Conservation (phyloP, 2,888 invertebrate genomes). For the Tinea semifulvella region DNA sequence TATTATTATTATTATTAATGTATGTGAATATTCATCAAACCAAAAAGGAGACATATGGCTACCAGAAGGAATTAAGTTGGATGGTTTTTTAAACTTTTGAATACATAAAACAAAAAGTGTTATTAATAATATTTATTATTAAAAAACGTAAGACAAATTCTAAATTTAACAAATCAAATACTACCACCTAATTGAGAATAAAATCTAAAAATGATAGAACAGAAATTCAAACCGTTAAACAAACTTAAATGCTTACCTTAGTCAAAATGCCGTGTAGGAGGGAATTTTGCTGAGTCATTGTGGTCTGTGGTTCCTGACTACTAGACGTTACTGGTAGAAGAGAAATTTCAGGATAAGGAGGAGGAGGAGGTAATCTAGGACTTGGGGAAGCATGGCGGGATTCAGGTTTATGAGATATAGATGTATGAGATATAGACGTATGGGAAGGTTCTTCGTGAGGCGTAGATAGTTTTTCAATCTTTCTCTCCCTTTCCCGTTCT, state of each 20-base stretch:
- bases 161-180: no score
- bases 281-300: slow-evolving; percentile 64
- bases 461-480: slow-evolving; percentile 17
- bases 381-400: slow-evolving; percentile 35
- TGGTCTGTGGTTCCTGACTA: slow-evolving; percentile 33
- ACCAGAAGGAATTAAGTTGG: no score
- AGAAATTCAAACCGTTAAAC: not conserved
- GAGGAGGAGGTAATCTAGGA: slow-evolving; percentile 66
- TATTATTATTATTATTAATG: no score
- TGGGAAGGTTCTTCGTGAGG: slow-evolving; percentile 29
- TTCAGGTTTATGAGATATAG: slow-evolving; percentile 34
- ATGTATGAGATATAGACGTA: slow-evolving; percentile 25
- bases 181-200: no score
- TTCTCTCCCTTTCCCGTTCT: slow-evolving; percentile 23
- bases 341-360: slow-evolving; percentile 82
- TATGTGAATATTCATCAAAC: no score
- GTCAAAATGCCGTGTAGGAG: slow-evolving; percentile 81
- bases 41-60: no score
- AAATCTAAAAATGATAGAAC: not conserved
- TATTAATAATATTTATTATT: no score
- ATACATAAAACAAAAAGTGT: no score
- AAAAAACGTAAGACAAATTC: no score
- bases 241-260: slow-evolving; percentile 50
- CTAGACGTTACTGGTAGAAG: slow-evolving; percentile 72
- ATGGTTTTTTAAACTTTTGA: no score